Evolutionary conservation across 2,113 vertebrate species (phyloP).

Genomic region (Carassius auratus): DNA sequence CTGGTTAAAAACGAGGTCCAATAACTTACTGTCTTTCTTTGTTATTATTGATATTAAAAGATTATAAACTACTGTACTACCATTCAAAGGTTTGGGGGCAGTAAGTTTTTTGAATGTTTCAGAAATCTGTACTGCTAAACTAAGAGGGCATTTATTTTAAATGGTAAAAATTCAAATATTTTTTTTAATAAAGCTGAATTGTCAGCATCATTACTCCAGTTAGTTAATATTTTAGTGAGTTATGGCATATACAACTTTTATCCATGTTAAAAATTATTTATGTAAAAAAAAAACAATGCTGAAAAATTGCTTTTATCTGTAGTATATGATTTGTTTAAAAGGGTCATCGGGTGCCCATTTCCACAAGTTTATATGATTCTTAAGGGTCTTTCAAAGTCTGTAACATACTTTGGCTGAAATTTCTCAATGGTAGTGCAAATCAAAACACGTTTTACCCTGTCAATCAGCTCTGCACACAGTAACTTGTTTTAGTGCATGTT

Average conservation of each 20-base stretch:
- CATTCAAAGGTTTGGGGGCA: not conserved
- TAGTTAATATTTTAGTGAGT: not conserved
- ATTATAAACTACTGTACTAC: not conserved
- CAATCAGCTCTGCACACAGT: no score
- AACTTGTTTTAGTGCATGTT: no score
- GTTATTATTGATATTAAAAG: not conserved
- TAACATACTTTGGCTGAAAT: no score
- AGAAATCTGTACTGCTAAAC: not conserved
- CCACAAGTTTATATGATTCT: no score
- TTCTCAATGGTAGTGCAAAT: no score
- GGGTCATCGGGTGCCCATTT: no score
- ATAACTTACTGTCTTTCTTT: conserved; percentile 2
- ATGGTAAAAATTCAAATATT: no score
- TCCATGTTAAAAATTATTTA: not conserved
- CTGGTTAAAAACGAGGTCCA: conserved; percentile 72
- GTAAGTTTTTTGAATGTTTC: not conserved
- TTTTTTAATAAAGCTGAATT: no score
- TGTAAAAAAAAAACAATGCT: not conserved
- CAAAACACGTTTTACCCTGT: no score
- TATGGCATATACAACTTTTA: not conserved
- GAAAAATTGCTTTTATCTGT: not conserved
- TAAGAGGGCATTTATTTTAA: not conserved
- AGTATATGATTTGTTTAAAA: not conserved
- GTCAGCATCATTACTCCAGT: no score
- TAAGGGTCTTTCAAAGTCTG: no score